phyloP scores from a whole-genome alignment of 1,140 invertebrate species.

The Sitophilus oryzae region DNA sequence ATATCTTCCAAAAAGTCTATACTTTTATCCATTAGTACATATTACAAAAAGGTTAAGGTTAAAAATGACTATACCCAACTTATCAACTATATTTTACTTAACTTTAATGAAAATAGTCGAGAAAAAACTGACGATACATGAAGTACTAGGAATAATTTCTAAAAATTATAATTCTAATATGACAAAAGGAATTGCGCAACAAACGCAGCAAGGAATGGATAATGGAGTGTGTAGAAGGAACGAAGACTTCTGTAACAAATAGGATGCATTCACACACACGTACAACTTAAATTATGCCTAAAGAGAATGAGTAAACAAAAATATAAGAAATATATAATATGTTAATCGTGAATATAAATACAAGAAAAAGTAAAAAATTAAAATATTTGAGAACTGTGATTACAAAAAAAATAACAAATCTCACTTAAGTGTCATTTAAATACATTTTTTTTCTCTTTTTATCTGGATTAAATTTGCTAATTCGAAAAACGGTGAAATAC shows the following conservation, averaged over 20 bases:
- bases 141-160: constrained; percentile 8
- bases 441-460: constrained; percentile 8
- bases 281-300: constrained; percentile 18
- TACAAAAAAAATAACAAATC: constrained; percentile 16
- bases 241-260: constrained; percentile 38
- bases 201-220: constrained; percentile 35
- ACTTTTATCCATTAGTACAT: no score
- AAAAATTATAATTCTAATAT: constrained; percentile 10
- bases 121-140: constrained; percentile 16
- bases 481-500: constrained; percentile 28
- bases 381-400: constrained; percentile 2
- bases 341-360: constrained; percentile 8
- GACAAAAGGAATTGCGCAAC: constrained; percentile 13
- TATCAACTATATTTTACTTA: no score
- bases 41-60: no score
- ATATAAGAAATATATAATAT: neutral
- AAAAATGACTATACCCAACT: no score
- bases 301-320: constrained; percentile 11
- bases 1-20: no score
- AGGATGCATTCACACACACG: constrained; percentile 28
- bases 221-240: constrained; percentile 38
- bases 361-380: constrained; percentile 1
- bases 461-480: constrained; percentile 12
- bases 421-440: constrained; percentile 22
- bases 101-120: no score